Evolutionary conservation across 2,888 invertebrate genomes (phyloP), one percentile per base, ranked within the genome.

Genomic region (Hemaris fuciformis): DNA sequence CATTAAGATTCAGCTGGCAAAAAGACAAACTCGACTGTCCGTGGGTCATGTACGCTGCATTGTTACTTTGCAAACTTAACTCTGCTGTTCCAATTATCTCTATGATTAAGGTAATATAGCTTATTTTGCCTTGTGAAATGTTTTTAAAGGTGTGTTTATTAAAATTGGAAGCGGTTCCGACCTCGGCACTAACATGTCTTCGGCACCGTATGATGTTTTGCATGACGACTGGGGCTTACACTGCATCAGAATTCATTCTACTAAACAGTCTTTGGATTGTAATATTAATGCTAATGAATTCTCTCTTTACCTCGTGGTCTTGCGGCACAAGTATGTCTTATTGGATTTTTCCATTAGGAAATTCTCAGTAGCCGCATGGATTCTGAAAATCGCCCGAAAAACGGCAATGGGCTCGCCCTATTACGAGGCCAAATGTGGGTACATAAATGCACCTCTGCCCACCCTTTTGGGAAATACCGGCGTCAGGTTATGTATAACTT

Each of bases 1-100:
- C 48, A 48, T 48, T 48, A 27, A 48, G 48, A 48, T 46, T 25
- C 13, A 46, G n/a, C 42, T 42, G 43, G 20, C 48, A 48, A 48
- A 48, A 27, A 27, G 48, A 27, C 27, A 48, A 48, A 48, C 46
- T 46, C 25, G 6, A 48, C 25, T 48, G 43, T 20, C 20, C 48
- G 3, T 48, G 25, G 48, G 27, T 27, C 48, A 48, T 48, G 25
- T 15, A 18, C 15, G 8, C 25, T 22, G 23, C 23, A 27, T 48
- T 48, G 48, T 48, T 48, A 25, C 48, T 48, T 48, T 25, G 25
- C 48, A 48, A 25, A 48, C 7, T 27, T 48, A 27, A 15, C 15
- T 15, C n/a, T 48, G 48, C 25, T 25, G 6, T 8, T 1, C n/a
- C 15, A 25, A 15, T 0, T 27, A 27, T 8, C 48, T 48, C 27